Evolutionary conservation across 2,888 invertebrate genomes (phyloP).

Genomic region (Diplolepis rosae): DNA sequence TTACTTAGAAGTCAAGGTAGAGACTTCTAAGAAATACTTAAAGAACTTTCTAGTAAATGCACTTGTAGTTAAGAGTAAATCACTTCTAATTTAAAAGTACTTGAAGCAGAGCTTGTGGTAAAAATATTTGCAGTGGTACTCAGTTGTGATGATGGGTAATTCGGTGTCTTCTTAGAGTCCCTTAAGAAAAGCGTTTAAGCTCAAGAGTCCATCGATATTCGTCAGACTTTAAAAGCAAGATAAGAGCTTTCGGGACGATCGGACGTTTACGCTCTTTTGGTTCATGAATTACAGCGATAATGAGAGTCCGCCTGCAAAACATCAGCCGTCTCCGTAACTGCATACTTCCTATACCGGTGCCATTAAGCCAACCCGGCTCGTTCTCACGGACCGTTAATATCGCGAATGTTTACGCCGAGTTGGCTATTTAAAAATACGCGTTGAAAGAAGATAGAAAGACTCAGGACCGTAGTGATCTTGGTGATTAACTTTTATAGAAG

Average conservation of each 20-base stretch:
- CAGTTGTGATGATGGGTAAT: conserved; percentile 2
- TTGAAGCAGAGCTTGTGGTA: conserved; percentile 1
- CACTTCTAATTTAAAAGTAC: conserved; percentile 8
- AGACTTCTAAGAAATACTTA: background rate
- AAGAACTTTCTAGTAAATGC: conserved; percentile 6
- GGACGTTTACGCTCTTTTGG: conserved; percentile 23
- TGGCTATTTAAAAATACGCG: conserved; percentile 56
- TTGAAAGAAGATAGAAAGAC: conserved; percentile 36
- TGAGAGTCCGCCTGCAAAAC: conserved; percentile 38
- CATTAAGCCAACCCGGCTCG: conserved; percentile 59
- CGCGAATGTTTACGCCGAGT: conserved; percentile 56
- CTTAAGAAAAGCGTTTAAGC: conserved; percentile 16
- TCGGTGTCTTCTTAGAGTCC: background rate
- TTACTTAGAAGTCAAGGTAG: background rate
- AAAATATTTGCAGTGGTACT: conserved; percentile 14
- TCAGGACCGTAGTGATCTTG: conserved; percentile 29
- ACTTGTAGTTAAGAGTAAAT: background rate
- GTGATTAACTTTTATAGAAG: conserved; percentile 30
- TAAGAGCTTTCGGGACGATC: conserved; percentile 26
- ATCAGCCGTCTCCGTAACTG: conserved; percentile 54
- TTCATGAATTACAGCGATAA: conserved; percentile 40
- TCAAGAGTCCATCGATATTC: conserved; percentile 28
- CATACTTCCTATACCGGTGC: conserved; percentile 57
- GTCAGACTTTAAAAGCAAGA: conserved; percentile 22
- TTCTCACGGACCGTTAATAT: conserved; percentile 65